Evolutionary conservation across 2,888 invertebrate species (phyloP), one percentile per base, ranked within the genome.

Genomic region (Nomada fabriciana): DNA sequence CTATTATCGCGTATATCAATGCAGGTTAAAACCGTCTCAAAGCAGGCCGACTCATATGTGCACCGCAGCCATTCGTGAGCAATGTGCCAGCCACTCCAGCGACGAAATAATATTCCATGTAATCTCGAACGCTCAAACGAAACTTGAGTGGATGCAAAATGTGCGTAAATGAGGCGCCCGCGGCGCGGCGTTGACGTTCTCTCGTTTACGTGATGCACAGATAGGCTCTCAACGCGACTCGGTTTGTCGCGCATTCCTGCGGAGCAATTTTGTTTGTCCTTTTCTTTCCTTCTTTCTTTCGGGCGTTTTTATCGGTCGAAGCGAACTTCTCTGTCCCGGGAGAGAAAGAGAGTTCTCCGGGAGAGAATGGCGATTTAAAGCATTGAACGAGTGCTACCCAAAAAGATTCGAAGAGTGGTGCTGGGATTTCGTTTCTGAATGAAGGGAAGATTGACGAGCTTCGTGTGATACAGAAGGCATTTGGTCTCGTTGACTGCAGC

Each of bases 71-170:
- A 64, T 76, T 70, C 80, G 50, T 53, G 60, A 42, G 52, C 65
- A 63, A 59, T 80, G 72, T 68, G 68, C 79, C 83, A 68, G 76
- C 76, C 81, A 85, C 74, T 85, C 84, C 86, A 55, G 72, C 86
- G 78, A 80, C 86, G 83, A 91, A 90, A 91, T 91, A 90, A 90
- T 90, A 90, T 91, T 88, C 88, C 83, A 86, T 87, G 88, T 90
- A 91, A 91, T 91, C 89, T 89, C 88, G 85, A 81, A 79, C 86
- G 87, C 84, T 90, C 88, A 90, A 91, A 91, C 90, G 90, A 90
- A 90, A 88, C 87, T 84, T 87, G 87, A 91, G 89, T 91, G 86
- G 89, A 88, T 89, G 88, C 88, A 89, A 90, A 91, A 89, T 87
- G 85, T 86, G 87, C 87, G 86, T 87, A 90, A 90, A 90, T 89